These are phyloP conservation scores for Oreochromis mossambicus DNA, from an alignment of 2,797 vertebrate species.

Conservation along the genomic window DNA sequence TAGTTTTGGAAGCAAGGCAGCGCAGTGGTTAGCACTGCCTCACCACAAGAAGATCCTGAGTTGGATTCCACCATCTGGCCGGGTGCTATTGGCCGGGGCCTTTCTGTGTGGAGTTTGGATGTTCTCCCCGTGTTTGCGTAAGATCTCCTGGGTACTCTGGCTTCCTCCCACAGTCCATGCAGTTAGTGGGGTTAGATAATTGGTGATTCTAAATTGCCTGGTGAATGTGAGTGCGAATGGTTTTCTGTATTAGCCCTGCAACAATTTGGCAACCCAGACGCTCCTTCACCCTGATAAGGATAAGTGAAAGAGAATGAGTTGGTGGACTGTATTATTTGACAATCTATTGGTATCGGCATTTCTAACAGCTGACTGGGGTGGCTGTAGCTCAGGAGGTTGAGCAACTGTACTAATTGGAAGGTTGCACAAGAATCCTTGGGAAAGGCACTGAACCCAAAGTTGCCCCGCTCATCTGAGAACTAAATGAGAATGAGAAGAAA, in stretches of 20 bases:
- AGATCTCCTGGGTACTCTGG: not conserved
- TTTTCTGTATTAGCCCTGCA: not conserved
- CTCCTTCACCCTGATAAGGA: not conserved
- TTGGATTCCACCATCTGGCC: not conserved
- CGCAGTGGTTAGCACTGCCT: not conserved
- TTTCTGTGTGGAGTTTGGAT: not conserved
- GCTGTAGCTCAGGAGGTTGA: not conserved
- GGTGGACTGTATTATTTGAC: not conserved
- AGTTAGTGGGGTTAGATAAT: not conserved
- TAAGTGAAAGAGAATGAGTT: not conserved
- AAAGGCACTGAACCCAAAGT: not conserved
- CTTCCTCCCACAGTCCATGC: not conserved
- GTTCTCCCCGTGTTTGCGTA: not conserved
- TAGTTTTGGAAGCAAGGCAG: not conserved
- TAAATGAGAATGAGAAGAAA: not conserved
- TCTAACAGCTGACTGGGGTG: not conserved
- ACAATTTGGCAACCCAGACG: not conserved
- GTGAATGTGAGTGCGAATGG: not conserved
- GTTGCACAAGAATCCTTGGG: not conserved
- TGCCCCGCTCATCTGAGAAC: not conserved
- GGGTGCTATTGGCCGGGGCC: not conserved
- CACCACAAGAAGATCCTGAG: not conserved
- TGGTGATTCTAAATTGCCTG: not conserved
- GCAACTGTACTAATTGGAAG: not conserved
- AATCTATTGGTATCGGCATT: not conserved